Evolutionary conservation across 2,888 invertebrate species (phyloP).

Genomic region (Phengaris arion): DNA sequence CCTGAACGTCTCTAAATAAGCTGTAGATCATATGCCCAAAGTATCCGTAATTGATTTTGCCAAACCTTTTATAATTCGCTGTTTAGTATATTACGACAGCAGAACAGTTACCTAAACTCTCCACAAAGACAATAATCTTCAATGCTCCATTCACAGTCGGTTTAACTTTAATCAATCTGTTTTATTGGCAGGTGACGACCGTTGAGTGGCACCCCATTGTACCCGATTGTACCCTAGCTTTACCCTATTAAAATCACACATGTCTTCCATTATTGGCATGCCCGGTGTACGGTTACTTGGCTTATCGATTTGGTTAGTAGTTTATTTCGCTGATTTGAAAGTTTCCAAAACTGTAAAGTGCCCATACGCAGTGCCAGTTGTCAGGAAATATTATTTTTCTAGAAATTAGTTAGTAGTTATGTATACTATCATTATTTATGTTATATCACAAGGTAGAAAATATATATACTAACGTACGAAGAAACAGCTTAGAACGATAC

Average conservation of each 20-base stretch:
- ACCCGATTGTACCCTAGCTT: neutral
- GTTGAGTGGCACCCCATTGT: conserved; percentile 13
- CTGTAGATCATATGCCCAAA: no score
- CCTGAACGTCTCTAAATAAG: no score
- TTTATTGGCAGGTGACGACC: neutral
- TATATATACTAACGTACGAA: no score
- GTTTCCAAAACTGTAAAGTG: neutral
- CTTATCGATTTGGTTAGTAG: neutral
- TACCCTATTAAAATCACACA: conserved; percentile 16
- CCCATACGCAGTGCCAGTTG: no score
- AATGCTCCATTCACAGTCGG: neutral
- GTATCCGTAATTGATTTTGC: no score
- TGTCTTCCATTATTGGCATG: conserved; percentile 6
- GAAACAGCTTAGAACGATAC: no score
- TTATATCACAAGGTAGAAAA: no score
- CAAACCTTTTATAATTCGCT: no score
- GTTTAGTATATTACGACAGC: neutral
- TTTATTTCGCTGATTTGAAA: neutral
- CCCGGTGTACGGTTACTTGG: neutral
- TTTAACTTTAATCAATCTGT: neutral
- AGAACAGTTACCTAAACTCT: neutral
- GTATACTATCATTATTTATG: no score
- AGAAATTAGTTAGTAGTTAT: no score
- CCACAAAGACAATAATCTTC: neutral
- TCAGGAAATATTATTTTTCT: no score